A percentile compares a stretch with the other conserved stretches of the same genome.
Evolutionary conservation across 2,797 vertebrate species (phyloP).

Genomic region (Arctocebus calabarensis): DNA sequence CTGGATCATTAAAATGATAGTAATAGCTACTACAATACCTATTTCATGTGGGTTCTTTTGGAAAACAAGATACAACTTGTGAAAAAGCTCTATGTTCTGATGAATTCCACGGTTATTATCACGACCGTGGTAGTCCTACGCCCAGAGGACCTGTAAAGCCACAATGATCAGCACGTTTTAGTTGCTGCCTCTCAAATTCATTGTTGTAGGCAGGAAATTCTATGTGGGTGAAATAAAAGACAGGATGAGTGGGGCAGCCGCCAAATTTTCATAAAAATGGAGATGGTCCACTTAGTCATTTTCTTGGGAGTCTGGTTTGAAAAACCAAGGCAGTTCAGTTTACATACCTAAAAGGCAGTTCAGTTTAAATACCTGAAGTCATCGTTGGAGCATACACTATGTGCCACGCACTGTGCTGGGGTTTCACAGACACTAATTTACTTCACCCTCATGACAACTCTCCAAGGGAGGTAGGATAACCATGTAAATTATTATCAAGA

Average conservation of each 20-base stretch:
- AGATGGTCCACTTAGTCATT: slow-evolving; percentile 21
- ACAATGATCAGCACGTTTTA: background rate
- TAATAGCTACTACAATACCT: background rate
- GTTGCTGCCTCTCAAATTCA: slow-evolving; percentile 29
- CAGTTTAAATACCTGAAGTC: background rate
- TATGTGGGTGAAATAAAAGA: slow-evolving; percentile 51
- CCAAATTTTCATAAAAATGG: slow-evolving; percentile 58
- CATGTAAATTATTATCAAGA: slow-evolving; percentile 44
- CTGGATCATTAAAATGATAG: background rate
- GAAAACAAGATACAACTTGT: background rate
- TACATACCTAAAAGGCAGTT: background rate
- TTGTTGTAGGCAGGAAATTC: slow-evolving; percentile 34
- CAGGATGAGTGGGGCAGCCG: background rate
- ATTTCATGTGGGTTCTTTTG: background rate
- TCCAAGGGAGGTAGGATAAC: background rate
- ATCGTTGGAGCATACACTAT: background rate
- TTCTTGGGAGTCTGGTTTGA: slow-evolving; percentile 66
- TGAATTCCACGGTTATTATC: background rate
- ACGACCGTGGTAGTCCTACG: background rate
- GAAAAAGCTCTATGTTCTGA: background rate
- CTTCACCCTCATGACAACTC: background rate
- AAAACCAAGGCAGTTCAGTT: slow-evolving; percentile 51
- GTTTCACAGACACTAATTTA: background rate
- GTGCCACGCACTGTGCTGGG: background rate
- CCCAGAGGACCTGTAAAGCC: background rate